Conservation (phyloP, 2,888 invertebrate genomes). For the Electrophaes corylata region DNA sequence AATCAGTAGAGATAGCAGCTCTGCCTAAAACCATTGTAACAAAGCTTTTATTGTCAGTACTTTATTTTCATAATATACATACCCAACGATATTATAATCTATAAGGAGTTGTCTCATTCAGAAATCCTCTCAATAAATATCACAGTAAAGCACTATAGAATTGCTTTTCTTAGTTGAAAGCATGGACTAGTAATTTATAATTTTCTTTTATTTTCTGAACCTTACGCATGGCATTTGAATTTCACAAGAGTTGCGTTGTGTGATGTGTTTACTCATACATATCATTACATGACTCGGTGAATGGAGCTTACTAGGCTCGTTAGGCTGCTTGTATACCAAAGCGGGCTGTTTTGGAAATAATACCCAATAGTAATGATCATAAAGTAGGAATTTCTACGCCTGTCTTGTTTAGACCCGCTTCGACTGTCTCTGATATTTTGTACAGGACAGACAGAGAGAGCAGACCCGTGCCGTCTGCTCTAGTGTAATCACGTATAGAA, state of each 20-base stretch:
- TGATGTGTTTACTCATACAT: conserved; percentile 40
- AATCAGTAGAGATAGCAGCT: too few species aligned
- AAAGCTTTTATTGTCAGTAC: too few species aligned
- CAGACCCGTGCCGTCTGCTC: too few species aligned
- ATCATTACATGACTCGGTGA: conserved; percentile 58
- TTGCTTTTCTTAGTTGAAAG: conserved; percentile 35
- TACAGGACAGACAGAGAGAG: too few species aligned
- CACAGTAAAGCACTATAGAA: conserved; percentile 34
- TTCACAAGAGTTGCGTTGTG: conserved; percentile 34
- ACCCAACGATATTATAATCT: not conserved
- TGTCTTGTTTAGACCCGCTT: too few species aligned
- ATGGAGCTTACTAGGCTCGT: conserved; percentile 46
- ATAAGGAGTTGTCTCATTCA: conserved; percentile 30
- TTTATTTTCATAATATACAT: too few species aligned
- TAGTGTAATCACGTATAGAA: too few species aligned
- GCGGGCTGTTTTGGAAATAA: too few species aligned
- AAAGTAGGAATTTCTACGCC: too few species aligned
- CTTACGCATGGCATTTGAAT: conserved; percentile 43
- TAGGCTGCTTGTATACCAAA: conserved; percentile 1
- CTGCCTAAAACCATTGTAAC: too few species aligned
- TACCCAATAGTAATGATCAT: too few species aligned
- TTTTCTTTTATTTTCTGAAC: conserved; percentile 35
- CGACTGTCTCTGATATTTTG: too few species aligned
- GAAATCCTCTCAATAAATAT: conserved; percentile 18
- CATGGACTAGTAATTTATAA: conserved; percentile 32